phyloP scores from a whole-genome alignment of 2,888 invertebrate genomes.

The Apoderus coryli region DNA sequence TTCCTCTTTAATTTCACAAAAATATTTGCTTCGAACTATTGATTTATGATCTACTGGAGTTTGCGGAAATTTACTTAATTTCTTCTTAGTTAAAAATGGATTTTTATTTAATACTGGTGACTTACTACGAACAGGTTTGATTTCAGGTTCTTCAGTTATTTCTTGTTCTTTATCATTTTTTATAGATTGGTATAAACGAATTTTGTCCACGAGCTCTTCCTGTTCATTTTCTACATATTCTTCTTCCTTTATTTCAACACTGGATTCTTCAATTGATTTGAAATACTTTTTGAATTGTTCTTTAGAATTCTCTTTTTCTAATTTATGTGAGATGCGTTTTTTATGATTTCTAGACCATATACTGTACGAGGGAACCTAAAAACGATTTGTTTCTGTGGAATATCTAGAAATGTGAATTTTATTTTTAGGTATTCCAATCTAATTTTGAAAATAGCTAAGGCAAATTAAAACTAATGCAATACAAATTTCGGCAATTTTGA shows the following conservation, averaged over 20 bases:
- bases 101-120: conserved; percentile 35
- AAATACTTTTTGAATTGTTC: conserved; percentile 11
- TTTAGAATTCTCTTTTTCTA: conserved; percentile 13
- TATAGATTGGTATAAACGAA: conserved; percentile 14
- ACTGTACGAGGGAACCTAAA: conserved; percentile 16
- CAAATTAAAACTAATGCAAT: too few relatives aligned
- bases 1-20: conserved; percentile 22
- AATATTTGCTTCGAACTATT: conserved; percentile 46
- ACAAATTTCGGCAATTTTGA: too few relatives aligned
- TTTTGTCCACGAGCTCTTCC: conserved; percentile 16
- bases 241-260: conserved; percentile 8
- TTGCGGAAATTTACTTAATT: conserved; percentile 38
- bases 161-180: conserved; percentile 15
- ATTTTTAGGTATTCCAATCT: too few relatives aligned
- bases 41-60: conserved; percentile 31
- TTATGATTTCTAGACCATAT: conserved; percentile 20
- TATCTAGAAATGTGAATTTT: too few relatives aligned
- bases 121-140: too few relatives aligned
- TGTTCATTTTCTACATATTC: conserved; percentile 14
- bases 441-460: too few relatives aligned
- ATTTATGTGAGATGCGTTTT: conserved; percentile 16
- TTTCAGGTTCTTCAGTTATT: conserved; percentile 16
- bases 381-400: too few relatives aligned
- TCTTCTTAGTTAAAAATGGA: conserved; percentile 31
- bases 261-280: conserved; percentile 4